A percentile compares a stretch with the other conserved stretches of the same genome.
phyloP scores from a whole-genome alignment of 2,888 invertebrate species.

The Caenorhabditis doughertyi region DNA sequence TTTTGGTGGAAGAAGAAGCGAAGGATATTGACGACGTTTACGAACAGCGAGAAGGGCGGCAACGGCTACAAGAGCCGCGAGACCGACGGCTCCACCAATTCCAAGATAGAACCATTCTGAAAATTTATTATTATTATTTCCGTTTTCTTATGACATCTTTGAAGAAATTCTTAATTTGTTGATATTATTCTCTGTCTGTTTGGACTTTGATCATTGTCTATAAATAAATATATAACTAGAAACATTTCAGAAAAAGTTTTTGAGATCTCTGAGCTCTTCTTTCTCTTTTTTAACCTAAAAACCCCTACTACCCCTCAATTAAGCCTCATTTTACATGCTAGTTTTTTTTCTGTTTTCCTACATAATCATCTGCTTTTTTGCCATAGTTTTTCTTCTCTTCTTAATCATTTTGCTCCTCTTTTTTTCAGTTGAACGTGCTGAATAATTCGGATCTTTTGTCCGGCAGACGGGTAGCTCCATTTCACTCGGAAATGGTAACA shows the following conservation, averaged over 20 bases:
- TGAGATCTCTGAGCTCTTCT: conserved; percentile 13
- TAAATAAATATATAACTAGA: not conserved
- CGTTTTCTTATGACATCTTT: not conserved
- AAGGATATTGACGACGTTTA: conserved; percentile 72
- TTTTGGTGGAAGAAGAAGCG: conserved; percentile 72
- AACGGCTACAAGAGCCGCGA: conserved; percentile 74
- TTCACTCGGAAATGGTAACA: conserved; percentile 10
- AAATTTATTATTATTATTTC: conserved; percentile 34
- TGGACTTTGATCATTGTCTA: conserved; percentile 1
- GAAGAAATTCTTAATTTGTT: too few relatives aligned
- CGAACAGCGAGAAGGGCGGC: conserved; percentile 75
- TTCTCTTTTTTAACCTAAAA: conserved; percentile 5
- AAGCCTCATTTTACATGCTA: conserved; percentile 8
- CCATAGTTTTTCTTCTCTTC: not conserved
- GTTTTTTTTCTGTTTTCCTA: not conserved
- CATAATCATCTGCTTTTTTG: conserved; percentile 10
- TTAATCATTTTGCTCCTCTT: conserved; percentile 29
- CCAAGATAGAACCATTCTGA: conserved; percentile 78
- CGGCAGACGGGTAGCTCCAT: not conserved
- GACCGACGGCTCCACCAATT: conserved; percentile 72
- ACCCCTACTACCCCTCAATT: conserved; percentile 5
- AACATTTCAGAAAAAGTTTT: conserved; percentile 1
- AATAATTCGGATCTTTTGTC: conserved; percentile 23
- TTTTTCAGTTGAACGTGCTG: conserved; percentile 6
- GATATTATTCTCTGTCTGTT: too few relatives aligned